phyloP scores from a whole-genome alignment of 2,888 invertebrate genomes.

The Chelonus formosanus region DNA sequence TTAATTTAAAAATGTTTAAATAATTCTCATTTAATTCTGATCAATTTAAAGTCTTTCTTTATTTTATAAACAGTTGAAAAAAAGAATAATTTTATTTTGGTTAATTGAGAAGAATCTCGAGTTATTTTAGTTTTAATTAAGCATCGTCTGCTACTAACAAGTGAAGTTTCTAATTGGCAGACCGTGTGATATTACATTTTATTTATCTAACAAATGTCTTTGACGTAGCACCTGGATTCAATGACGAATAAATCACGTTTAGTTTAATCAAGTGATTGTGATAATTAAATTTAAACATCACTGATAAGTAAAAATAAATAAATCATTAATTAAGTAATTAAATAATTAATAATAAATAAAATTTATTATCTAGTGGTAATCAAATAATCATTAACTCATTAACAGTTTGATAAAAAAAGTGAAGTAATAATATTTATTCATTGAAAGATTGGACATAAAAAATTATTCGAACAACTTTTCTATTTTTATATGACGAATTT shows the following conservation, averaged over 20 bases:
- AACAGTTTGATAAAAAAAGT: neutral
- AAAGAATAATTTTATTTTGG: neutral
- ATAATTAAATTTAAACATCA: neutral
- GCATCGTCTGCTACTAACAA: neutral
- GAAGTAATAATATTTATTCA: conserved; percentile 3
- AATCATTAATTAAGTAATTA: too few relatives aligned
- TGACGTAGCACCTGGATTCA: neutral
- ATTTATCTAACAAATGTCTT: neutral
- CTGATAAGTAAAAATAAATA: too few relatives aligned
- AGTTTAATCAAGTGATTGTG: neutral
- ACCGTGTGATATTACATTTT: neutral
- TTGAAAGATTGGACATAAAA: neutral
- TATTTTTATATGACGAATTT: conserved; percentile 58
- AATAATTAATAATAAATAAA: too few relatives aligned
- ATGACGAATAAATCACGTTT: neutral
- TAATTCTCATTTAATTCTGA: too few relatives aligned
- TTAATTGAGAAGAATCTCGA: neutral
- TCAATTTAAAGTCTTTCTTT: too few relatives aligned
- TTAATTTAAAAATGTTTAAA: too few relatives aligned
- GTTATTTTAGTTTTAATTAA: conserved; percentile 2
- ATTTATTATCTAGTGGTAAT: too few relatives aligned
- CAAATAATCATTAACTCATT: too few relatives aligned
- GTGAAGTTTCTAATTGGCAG: neutral
- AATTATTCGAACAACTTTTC: conserved; percentile 53
- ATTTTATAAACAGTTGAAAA: neutral